Percentiles rank a stretch among this genome's conserved stretches.
These are phyloP conservation scores for Felis catus DNA, from an alignment of 2,113 vertebrate species.

Conservation along the genomic window F.catus_Fca126_mat1.0 CM031425.1:41112501-41113000, in stretches of 20 bases:
- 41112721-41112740: neutral
- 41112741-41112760: neutral
- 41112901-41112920: neutral
- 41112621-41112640: neutral
- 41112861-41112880: neutral
- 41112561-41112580: neutral
- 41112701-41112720: neutral
- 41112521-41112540: neutral
- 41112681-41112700: neutral
- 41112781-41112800: neutral
- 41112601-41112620: neutral
- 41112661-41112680: neutral
- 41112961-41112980: too few relatives aligned
- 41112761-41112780: neutral
- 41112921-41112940: neutral
- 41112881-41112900: neutral
- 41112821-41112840: neutral
- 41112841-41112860: conserved; percentile 2
- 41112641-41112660: neutral
- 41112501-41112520: neutral
- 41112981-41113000: too few relatives aligned
- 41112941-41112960: too few relatives aligned
- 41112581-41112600: neutral
- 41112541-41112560: neutral
- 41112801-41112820: neutral